Base-by-base conservation (phyloP, 2,888 invertebrate genomes). In the Chymomyza caudatula region DNA sequence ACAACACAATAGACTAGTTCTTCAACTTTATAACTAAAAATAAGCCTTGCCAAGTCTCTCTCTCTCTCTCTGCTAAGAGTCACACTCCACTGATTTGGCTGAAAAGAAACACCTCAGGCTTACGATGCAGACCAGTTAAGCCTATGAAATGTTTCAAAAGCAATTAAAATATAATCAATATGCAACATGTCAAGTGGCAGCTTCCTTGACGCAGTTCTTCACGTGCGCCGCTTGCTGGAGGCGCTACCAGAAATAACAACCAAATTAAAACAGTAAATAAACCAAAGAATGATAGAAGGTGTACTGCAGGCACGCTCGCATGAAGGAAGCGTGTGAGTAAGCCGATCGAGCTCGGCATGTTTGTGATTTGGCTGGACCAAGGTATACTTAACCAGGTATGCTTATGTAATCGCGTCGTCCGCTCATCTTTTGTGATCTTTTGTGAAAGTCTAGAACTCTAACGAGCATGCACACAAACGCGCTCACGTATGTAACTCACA, bases 131-230 rank as follows among this genome's bases (percentile, higher is more conserved):
- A 60, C 59, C 25, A 47, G 58, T 62, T 65, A 74, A 67, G 63
- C 60, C 67, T 63, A 71, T 70, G 63, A 70, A 67, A 53, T 56
- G 44, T 63, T 60, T 57, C 44, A 56, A 71, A 74, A 66, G 66
- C 75, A 77, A 75, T 77, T 77, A 77, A 75, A 77, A 77, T 71
- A 71, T 64, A 74, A 74, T 74, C 74, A 76, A 71, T 65, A 74
- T 17, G 53, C 6, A 4, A 47, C 44, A 15, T 37, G 29, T 37
- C 29, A 37, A 11, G 11, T 11, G 29, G 11, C 29, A 25, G 25
- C 25, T 25, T 0, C 25, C 25, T 25, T 25, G 25, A 4, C 25
- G 25, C 25, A 1, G 29, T 37, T 11, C 29, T 37, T 37, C 11
- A 11, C 11, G 29, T 37, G 29, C 29, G 29, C 29, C 29, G 11